Evolutionary conservation across 2,113 vertebrate genomes (phyloP).

Genomic region (Nesogale talazaci): DNA sequence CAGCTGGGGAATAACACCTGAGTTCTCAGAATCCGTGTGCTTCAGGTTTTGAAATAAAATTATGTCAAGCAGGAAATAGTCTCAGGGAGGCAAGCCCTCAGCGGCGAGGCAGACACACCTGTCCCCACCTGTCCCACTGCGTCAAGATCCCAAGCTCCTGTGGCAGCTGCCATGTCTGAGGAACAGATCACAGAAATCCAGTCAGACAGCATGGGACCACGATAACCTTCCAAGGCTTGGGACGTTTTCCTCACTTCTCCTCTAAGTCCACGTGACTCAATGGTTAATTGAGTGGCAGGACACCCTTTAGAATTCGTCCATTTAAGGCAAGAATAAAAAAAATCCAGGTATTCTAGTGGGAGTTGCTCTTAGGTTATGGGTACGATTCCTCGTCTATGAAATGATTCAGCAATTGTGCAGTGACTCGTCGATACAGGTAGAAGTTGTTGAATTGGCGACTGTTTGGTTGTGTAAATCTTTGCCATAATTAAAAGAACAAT

Average conservation of each 20-base stretch:
- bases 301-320: not conserved
- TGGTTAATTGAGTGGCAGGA: not conserved
- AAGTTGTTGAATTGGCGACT: too few relatives aligned
- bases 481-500: too few relatives aligned
- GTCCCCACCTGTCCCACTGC: not conserved
- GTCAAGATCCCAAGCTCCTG: not conserved
- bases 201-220: not conserved
- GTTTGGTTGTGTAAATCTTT: too few relatives aligned
- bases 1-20: not conserved
- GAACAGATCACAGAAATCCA: not conserved
- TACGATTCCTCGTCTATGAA: constrained; percentile 7
- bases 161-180: not conserved
- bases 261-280: not conserved
- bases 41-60: not conserved
- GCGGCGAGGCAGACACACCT: not conserved
- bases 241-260: not conserved
- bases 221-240: not conserved
- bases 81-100: not conserved
- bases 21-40: not conserved
- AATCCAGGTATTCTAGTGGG: not conserved
- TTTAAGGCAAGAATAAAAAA: not conserved
- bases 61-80: not conserved
- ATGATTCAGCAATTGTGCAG: not conserved
- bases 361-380: not conserved
- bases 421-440: not conserved